Percentiles rank a stretch among this genome's conserved stretches.
Conservation (phyloP, 2,113 vertebrate species). For the Pyxicephalus adspersus region DNA sequence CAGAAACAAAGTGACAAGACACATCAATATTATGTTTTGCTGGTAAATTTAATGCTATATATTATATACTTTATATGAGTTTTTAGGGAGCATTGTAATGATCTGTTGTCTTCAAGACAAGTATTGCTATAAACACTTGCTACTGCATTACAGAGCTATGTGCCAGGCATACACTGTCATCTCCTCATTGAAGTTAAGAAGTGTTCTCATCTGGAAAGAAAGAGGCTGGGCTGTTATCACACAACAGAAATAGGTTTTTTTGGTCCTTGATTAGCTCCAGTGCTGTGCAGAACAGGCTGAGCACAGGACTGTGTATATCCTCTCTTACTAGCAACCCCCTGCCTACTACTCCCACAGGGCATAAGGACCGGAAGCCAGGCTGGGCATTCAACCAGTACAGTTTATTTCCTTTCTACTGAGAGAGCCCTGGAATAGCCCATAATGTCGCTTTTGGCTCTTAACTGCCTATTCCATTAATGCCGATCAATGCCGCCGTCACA, state of each 20-base stretch:
- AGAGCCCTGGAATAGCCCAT: slow-evolving; percentile 68
- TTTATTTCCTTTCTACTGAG: slow-evolving; percentile 62
- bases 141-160: slow-evolving; percentile 48
- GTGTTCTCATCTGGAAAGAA: slow-evolving; percentile 20
- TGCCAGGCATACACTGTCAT: slow-evolving; percentile 18
- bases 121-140: neutral
- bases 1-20: no score
- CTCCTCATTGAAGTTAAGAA: slow-evolving; percentile 28
- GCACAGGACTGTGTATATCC: neutral
- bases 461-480: slow-evolving; percentile 76
- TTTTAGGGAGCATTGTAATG: neutral
- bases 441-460: slow-evolving; percentile 73
- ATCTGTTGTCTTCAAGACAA: neutral
- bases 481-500: slow-evolving; percentile 78
- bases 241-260: slow-evolving; percentile 21
- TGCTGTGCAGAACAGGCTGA: slow-evolving; percentile 3
- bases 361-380: slow-evolving; percentile 60
- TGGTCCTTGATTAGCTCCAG: neutral
- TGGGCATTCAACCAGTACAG: slow-evolving; percentile 63
- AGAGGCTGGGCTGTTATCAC: slow-evolving; percentile 13
- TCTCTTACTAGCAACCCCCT: slow-evolving; percentile 28
- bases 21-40: neutral
- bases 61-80: neutral
- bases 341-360: slow-evolving; percentile 53
- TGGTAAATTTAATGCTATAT: neutral